phyloP scores from a whole-genome alignment of 2,113 vertebrate species.

The Sapajus apella region DNA sequence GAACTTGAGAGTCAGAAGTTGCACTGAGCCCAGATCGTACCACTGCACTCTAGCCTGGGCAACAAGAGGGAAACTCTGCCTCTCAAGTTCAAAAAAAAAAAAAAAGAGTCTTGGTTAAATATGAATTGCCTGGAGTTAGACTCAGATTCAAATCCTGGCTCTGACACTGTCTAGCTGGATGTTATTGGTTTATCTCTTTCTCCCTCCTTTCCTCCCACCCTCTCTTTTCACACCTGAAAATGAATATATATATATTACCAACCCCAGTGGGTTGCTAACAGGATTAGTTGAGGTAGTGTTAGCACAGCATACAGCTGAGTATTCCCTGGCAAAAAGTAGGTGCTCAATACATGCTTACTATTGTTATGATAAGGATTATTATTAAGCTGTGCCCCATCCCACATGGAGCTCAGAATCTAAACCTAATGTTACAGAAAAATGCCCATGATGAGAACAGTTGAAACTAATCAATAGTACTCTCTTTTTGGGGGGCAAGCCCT shows the following conservation, averaged over 20 bases:
- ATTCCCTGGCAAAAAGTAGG: background rate
- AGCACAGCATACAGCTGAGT: background rate
- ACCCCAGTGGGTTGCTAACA: background rate
- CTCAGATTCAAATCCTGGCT: background rate
- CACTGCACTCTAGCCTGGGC: too few species aligned
- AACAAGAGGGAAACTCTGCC: too few species aligned
- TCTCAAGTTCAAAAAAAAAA: too few species aligned
- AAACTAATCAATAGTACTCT: background rate
- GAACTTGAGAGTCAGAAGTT: too few species aligned
- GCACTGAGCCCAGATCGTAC: too few species aligned
- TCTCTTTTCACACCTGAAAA: background rate
- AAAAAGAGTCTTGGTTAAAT: background rate
- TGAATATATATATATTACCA: fast-evolving
- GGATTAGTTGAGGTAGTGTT: background rate
- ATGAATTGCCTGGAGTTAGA: background rate
- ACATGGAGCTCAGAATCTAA: background rate
- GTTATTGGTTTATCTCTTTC: background rate
- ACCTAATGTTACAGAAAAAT: background rate
- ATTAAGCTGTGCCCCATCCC: background rate
- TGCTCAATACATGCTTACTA: background rate
- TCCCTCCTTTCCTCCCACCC: too few species aligned
- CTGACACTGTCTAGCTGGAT: background rate
- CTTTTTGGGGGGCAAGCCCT: background rate
- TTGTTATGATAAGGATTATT: background rate
- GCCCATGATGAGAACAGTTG: background rate